These are phyloP conservation scores for Bedellia somnulentella DNA, from an alignment of 2,888 invertebrate species.

Conservation along the genomic window DNA sequence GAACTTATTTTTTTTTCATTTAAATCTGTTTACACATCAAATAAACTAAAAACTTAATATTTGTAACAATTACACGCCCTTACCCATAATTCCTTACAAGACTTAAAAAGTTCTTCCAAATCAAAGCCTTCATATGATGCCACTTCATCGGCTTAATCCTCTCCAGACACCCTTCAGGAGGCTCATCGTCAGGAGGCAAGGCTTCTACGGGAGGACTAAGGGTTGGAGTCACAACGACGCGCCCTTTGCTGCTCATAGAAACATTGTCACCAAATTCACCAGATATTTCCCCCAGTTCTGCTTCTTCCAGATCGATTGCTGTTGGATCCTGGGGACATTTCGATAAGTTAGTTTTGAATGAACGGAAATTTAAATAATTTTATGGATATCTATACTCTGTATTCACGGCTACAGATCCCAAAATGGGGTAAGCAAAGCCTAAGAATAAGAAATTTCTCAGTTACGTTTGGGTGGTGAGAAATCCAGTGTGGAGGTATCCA, in stretches of 20 bases:
- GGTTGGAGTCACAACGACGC: conserved; percentile 65
- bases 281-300: conserved; percentile 75
- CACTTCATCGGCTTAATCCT: conserved; percentile 66
- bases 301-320: conserved; percentile 67
- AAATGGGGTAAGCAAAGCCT: no score
- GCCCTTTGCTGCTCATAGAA: conserved; percentile 72
- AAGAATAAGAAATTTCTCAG: no score
- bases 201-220: conserved; percentile 50
- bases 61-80: no score
- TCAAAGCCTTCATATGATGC: conserved; percentile 76
- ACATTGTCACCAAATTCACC: conserved; percentile 87
- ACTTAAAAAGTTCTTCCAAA: conserved; percentile 89
- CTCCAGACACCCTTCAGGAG: conserved; percentile 54
- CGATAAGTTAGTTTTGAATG: no score
- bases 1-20: no score
- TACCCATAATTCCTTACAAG: conserved; percentile 83
- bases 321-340: conserved; percentile 60
- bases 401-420: no score
- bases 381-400: no score
- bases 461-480: no score
- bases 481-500: no score
- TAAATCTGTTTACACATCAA: no score
- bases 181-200: conserved; percentile 70
- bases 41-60: no score
- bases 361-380: neutral